Percentiles rank a stretch among this genome's conserved stretches.
Conservation (phyloP, 2,888 invertebrate species). For the Ichneumoninae sp. region DNA sequence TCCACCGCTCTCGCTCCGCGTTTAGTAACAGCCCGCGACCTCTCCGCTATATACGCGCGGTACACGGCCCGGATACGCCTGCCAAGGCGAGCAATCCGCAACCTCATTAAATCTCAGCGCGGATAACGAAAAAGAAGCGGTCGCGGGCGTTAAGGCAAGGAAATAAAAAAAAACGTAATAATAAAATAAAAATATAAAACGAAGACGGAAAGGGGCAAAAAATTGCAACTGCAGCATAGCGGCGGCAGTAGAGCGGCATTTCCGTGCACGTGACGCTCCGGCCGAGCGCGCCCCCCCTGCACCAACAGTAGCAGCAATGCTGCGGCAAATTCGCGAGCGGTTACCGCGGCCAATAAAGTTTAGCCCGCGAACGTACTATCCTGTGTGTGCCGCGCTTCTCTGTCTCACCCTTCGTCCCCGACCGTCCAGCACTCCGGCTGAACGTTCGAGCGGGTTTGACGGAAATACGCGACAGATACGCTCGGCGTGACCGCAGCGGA, state of each 20-base stretch:
- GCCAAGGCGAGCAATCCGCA: constrained; percentile 45
- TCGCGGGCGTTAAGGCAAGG: constrained; percentile 13
- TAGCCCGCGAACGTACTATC: constrained; percentile 61
- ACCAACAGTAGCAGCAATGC: constrained; percentile 45
- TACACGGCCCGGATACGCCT: not conserved
- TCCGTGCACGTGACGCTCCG: constrained; percentile 67
- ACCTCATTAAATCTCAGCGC: constrained; percentile 59
- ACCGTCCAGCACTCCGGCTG: constrained; percentile 3
- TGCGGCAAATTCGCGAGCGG: constrained; percentile 67
- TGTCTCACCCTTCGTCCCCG: not conserved
- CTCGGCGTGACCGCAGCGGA: constrained; percentile 57
- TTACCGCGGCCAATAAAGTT: constrained; percentile 68
- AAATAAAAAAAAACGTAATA: not conserved
- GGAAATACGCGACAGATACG: constrained; percentile 66
- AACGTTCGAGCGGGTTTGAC: constrained; percentile 57
- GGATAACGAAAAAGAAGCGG: constrained; percentile 43
- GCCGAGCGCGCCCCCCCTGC: constrained; percentile 41
- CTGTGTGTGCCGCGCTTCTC: constrained; percentile 44
- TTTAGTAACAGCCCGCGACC: not conserved
- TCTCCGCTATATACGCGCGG: not conserved
- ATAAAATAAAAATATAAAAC: constrained; percentile 20
- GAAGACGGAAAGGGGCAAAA: constrained; percentile 10
- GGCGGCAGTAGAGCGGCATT: constrained; percentile 63
- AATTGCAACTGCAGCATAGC: constrained; percentile 55
- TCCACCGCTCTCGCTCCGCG: not conserved